Evolutionary conservation across 2,797 vertebrate species (phyloP).

Genomic region (Pygocentrus nattereri): DNA sequence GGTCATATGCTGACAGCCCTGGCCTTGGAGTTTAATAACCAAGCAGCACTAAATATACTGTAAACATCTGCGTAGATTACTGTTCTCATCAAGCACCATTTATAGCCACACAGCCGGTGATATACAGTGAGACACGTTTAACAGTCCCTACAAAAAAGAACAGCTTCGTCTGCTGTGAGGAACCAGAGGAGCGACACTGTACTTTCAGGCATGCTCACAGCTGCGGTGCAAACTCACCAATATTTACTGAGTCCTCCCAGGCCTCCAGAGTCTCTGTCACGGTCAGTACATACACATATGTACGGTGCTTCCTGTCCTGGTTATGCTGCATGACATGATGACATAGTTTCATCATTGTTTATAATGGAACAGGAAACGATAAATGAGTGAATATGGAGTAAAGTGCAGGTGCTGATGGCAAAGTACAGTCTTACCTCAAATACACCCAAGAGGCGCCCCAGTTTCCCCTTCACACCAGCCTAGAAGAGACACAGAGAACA

Average conservation of each 20-base stretch:
- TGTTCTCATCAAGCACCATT: background rate
- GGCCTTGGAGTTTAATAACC: slow-evolving; percentile 12
- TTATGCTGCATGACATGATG: slow-evolving; percentile 84
- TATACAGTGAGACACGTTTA: background rate
- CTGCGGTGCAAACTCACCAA: slow-evolving; percentile 79
- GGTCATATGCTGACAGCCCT: background rate
- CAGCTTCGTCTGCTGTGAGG: too few species aligned
- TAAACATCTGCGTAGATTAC: background rate
- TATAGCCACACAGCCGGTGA: background rate
- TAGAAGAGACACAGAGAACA: slow-evolving; percentile 67
- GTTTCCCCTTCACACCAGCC: slow-evolving; percentile 96
- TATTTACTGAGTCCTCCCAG: slow-evolving; percentile 98
- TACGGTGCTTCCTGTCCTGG: slow-evolving; percentile 97
- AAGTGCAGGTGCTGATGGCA: background rate
- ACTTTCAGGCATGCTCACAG: background rate
- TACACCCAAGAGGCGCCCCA: slow-evolving; percentile 94
- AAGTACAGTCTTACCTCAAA: slow-evolving; percentile 90
- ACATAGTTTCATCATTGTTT: slow-evolving; percentile 23
- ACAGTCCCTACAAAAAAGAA: background rate
- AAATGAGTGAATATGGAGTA: background rate
- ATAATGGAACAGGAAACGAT: background rate
- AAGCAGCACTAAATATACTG: slow-evolving; percentile 1
- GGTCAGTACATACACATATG: slow-evolving; percentile 95
- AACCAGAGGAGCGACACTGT: background rate
- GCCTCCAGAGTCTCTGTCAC: slow-evolving; percentile 97